These are phyloP conservation scores for Merluccius polli DNA, from an alignment of 2,797 vertebrate species.

Conservation along the genomic window DNA sequence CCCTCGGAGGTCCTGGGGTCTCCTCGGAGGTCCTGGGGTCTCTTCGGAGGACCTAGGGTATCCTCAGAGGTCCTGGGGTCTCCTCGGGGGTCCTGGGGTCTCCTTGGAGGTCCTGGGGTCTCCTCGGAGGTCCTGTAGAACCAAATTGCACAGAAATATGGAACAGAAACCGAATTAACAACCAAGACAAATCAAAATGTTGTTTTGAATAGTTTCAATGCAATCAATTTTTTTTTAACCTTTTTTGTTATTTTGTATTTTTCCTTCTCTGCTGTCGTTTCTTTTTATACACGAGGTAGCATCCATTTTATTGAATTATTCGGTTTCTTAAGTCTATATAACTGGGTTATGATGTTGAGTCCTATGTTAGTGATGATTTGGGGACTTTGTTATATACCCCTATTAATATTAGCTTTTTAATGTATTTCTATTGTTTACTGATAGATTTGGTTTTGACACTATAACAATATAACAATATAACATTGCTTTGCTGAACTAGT, in stretches of 20 bases:
- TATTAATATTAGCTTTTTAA: slow-evolving; percentile 25
- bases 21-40: too few species aligned
- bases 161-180: background rate
- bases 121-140: background rate
- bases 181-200: background rate
- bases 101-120: too few species aligned
- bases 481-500: background rate
- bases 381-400: slow-evolving; percentile 21
- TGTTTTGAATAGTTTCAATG: background rate
- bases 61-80: too few species aligned
- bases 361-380: background rate
- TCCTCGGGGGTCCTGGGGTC: too few species aligned
- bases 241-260: background rate
- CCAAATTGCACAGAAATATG: background rate
- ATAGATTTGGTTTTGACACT: slow-evolving; percentile 17
- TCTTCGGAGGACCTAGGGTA: too few species aligned
- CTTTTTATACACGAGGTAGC: background rate
- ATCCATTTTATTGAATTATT: background rate
- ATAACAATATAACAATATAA: slow-evolving; percentile 13
- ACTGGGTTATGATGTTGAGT: slow-evolving; percentile 17
- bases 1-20: too few species aligned
- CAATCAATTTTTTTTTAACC: background rate
- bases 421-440: slow-evolving; percentile 46
- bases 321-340: background rate
- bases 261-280: background rate